Percentiles rank a stretch among this genome's conserved stretches.
phyloP scores from a whole-genome alignment of 2,888 invertebrate genomes.

The Agelastica alni region DNA sequence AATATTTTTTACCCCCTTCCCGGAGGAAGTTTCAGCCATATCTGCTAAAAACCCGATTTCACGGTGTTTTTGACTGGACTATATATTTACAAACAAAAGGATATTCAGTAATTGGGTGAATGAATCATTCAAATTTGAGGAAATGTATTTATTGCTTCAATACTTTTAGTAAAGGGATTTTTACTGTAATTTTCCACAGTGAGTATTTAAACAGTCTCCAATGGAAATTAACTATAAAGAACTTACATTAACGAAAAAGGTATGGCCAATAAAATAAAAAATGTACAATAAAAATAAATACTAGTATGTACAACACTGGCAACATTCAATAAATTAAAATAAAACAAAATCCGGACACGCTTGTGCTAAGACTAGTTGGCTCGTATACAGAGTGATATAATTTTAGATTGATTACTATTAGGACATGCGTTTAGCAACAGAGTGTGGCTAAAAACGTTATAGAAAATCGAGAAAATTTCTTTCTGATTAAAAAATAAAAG shows the following conservation, averaged over 20 bases:
- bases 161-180: constrained; percentile 7
- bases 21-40: too few species aligned
- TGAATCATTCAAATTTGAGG: not conserved
- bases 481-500: too few species aligned
- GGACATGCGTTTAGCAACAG: too few species aligned
- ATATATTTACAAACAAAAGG: too few species aligned
- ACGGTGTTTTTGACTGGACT: too few species aligned
- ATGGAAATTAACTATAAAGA: constrained; percentile 29
- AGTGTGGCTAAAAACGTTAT: too few species aligned
- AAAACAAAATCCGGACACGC: constrained; percentile 17
- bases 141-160: constrained; percentile 10
- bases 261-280: constrained; percentile 23
- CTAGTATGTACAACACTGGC: constrained; percentile 40
- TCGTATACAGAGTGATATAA: constrained; percentile 3
- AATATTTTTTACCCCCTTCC: too few species aligned
- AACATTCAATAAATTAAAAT: constrained; percentile 35
- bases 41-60: too few species aligned
- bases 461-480: too few species aligned
- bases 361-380: constrained; percentile 25
- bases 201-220: constrained; percentile 39
- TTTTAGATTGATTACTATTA: too few species aligned
- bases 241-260: constrained; percentile 31
- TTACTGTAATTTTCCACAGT: constrained; percentile 5
- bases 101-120: too few species aligned
- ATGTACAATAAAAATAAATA: constrained; percentile 36